Percentiles rank a stretch among this genome's conserved stretches.
phyloP scores from a whole-genome alignment of 2,888 invertebrate genomes.

The Sialis fuliginosa region DNA sequence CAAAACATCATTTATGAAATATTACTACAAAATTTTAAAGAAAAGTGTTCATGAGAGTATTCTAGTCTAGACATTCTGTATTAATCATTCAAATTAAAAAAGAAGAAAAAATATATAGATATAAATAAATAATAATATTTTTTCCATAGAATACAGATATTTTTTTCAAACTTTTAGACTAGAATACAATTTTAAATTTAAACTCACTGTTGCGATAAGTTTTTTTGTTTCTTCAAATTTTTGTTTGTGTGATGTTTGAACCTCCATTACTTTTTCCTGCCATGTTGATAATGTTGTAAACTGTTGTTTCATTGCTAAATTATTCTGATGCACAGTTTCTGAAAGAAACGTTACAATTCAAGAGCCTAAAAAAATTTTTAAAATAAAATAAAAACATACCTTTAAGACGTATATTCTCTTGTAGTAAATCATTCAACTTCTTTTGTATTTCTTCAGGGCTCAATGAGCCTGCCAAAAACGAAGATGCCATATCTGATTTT shows the following conservation, averaged over 20 bases:
- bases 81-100: no score
- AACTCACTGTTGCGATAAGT: slow-evolving; percentile 32
- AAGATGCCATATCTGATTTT: neutral
- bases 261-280: slow-evolving; percentile 44
- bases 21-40: no score
- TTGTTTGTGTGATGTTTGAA: slow-evolving; percentile 40
- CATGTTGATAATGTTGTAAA: slow-evolving; percentile 39
- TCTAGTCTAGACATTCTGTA: no score
- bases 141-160: slow-evolving; percentile 16
- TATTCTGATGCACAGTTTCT: slow-evolving; percentile 46
- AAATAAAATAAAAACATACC: slow-evolving; percentile 8
- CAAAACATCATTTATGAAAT: no score
- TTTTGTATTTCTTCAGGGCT: slow-evolving; percentile 18
- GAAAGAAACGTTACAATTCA: slow-evolving; percentile 22
- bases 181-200: no score
- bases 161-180: neutral
- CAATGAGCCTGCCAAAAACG: slow-evolving; percentile 10
- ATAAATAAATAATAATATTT: no score
- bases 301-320: slow-evolving; percentile 47
- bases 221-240: slow-evolving; percentile 48
- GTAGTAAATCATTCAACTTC: slow-evolving; percentile 17
- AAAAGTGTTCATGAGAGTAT: no score
- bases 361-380: neutral
- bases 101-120: no score
- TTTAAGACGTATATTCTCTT: slow-evolving; percentile 18